Evolutionary conservation across 2,113 vertebrate genomes (phyloP).

Genomic region (Neofelis nebulosa): DNA sequence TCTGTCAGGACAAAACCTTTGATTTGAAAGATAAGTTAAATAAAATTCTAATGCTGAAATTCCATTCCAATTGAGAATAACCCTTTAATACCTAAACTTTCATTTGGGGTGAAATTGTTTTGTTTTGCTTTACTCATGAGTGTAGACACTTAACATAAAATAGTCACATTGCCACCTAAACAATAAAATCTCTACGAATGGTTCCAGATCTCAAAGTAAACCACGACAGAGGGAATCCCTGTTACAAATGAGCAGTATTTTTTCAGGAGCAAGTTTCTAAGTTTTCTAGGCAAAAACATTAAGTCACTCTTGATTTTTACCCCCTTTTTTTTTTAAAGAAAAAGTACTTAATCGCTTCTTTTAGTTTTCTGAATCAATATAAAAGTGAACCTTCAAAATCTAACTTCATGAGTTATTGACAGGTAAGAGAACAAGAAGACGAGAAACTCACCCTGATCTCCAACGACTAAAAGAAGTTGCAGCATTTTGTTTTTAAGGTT

Average conservation of each 20-base stretch:
- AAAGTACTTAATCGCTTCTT: neutral
- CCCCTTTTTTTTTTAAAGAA: neutral
- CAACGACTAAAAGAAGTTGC: neutral
- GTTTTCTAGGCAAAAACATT: slow-evolving; percentile 3
- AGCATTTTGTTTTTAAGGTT: neutral
- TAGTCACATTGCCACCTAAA: neutral
- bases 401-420: neutral
- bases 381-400: neutral
- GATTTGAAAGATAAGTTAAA: neutral
- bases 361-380: slow-evolving; percentile 2
- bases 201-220: neutral
- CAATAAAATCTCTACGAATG: neutral
- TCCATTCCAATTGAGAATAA: slow-evolving; percentile 1
- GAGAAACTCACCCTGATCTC: neutral
- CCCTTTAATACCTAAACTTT: neutral
- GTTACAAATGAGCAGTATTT: neutral
- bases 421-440: neutral
- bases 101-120: neutral
- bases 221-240: neutral
- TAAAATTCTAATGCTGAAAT: neutral
- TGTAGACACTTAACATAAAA: neutral
- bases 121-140: neutral
- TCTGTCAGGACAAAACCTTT: slow-evolving; percentile 10
- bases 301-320: neutral
- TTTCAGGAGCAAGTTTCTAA: neutral